Evolutionary conservation across 2,113 vertebrate genomes (phyloP), one percentile per base, ranked within the genome.

Genomic region (Antigone vipio): DNA sequence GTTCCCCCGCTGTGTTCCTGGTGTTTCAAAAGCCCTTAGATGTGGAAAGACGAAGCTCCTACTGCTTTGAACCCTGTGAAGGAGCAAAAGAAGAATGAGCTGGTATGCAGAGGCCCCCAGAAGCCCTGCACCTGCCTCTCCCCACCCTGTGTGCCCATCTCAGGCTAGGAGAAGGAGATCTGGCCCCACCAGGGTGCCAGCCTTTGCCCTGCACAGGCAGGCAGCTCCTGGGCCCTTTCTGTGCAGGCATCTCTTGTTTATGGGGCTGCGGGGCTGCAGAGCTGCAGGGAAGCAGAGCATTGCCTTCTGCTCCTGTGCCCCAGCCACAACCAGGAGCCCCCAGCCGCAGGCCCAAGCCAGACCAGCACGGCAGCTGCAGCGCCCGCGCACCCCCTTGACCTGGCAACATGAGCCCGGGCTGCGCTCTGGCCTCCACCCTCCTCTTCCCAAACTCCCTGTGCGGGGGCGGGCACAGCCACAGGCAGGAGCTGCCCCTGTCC

Each of bases 51-150:
- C 0, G 50, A 91, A 82, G 93, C 66, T 92, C 92, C 92, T 93
- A 81, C 81, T 72, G 38, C 88, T 95, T 88, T 73, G 80, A 89
- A 64, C 60, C 94, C 96, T 98, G 94, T 55, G 77, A 74, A 94
- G 72, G 74, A 82, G n/a, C 42, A 91, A 81, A 68, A 49, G 75
- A 18, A 86, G 49, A 73, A 60, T 85, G 34, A 96, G 77, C 69
- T 42, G 74, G 53, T 22, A 18, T 19, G 14, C 15, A 19, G 15
- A 68, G 26, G 34, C 12, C 20, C 30, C n/a, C 26, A 24, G 11
- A 53, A 88, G 22, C 30, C 14, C 53, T 0, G 0, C 45, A 67
- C 79, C 72, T 59, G 47, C 45, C 27, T 83, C 63, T 79, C 66
- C 55, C 92, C 82, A 17, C 45, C 22, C 81, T 13, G 5, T 6